phyloP scores from a whole-genome alignment of 2,797 vertebrate genomes.

The Oryzias sinensis region DNA sequence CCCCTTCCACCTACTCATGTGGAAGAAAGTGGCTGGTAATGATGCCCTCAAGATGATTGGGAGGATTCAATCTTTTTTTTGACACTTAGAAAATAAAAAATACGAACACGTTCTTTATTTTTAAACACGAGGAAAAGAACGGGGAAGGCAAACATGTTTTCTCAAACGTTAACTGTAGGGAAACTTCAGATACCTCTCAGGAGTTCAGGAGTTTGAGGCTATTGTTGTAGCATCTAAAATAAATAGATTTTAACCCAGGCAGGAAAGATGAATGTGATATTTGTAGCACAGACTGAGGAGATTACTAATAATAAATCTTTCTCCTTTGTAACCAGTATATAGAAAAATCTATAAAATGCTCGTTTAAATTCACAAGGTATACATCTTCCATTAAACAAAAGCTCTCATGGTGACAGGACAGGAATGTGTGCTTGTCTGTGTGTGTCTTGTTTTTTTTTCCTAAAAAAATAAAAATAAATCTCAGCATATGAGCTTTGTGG shows the following conservation, averaged over 20 bases:
- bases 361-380: background rate
- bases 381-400: background rate
- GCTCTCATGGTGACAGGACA: too few relatives aligned
- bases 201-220: background rate
- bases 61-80: slow-evolving; percentile 14
- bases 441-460: too few relatives aligned
- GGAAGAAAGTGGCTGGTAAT: slow-evolving; percentile 17
- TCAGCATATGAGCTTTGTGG: slow-evolving; percentile 10
- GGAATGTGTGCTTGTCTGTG: too few relatives aligned
- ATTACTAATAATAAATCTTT: background rate
- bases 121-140: too few relatives aligned
- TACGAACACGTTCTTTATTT: background rate
- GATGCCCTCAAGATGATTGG: slow-evolving; percentile 34
- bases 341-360: background rate
- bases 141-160: too few relatives aligned
- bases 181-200: background rate
- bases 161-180: too few relatives aligned
- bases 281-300: background rate
- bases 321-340: background rate
- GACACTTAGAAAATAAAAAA: too few relatives aligned
- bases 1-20: slow-evolving; percentile 40
- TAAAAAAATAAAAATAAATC: background rate
- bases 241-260: background rate
- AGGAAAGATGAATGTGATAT: background rate
- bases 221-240: background rate